These are phyloP conservation scores for Tympanuchus pallidicinctus DNA, from an alignment of 2,113 vertebrate genomes.

Conservation along the genomic window DNA sequence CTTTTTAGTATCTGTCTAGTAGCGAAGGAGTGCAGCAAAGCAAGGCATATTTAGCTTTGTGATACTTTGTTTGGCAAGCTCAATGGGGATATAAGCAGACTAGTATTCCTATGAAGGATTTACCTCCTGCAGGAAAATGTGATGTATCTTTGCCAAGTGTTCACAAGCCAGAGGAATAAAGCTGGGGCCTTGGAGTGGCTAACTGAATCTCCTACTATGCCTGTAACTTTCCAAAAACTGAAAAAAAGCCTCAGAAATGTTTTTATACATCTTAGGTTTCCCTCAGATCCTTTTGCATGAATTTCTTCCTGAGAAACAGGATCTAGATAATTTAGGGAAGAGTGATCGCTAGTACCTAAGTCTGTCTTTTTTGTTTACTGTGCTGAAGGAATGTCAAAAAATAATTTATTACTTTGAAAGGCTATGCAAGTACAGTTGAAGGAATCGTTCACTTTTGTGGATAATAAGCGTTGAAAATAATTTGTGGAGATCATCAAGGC, in stretches of 20 bases:
- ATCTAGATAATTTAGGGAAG: background rate
- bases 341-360: background rate
- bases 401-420: conserved; percentile 18
- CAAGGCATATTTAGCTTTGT: background rate
- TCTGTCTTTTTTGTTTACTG: background rate
- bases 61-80: background rate
- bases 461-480: conserved; percentile 37
- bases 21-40: background rate
- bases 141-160: background rate
- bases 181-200: background rate
- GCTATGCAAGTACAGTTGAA: background rate
- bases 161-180: background rate
- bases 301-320: background rate
- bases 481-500: background rate
- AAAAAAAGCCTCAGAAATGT: background rate
- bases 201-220: background rate
- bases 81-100: background rate
- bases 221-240: background rate
- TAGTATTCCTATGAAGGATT: background rate
- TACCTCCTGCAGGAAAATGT: background rate
- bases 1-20: background rate
- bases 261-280: background rate
- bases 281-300: background rate
- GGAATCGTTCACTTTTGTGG: background rate
- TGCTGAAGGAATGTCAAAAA: background rate